Percentiles rank a stretch among this genome's conserved stretches.
Conservation (phyloP, 2,113 vertebrate genomes). For the Vireo altiloquus region DNA sequence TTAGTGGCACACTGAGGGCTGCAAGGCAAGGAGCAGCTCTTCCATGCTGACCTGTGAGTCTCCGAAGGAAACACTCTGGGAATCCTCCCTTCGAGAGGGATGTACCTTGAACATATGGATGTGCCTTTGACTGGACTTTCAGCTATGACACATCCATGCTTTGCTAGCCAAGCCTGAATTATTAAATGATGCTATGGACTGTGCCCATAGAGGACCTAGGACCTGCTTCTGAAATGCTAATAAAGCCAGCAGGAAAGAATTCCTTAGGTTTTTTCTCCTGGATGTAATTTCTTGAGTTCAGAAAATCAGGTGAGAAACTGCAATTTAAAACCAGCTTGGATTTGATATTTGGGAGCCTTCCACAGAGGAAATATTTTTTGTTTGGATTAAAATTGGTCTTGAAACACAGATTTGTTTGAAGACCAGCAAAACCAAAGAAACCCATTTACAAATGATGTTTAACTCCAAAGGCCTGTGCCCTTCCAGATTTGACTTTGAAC, state of each 20-base stretch:
- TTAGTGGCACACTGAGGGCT: background rate
- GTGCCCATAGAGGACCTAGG: slow-evolving; percentile 5
- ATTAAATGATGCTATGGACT: slow-evolving; percentile 21
- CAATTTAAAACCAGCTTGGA: background rate
- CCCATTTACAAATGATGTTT: background rate
- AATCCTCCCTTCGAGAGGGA: background rate
- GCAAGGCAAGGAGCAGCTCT: background rate
- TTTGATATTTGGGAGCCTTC: background rate
- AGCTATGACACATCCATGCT: background rate
- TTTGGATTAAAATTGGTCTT: background rate
- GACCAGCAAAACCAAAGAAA: background rate
- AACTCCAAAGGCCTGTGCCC: background rate
- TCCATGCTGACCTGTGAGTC: background rate
- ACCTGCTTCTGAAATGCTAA: slow-evolving; percentile 47
- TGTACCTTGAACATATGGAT: background rate
- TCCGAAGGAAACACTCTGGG: background rate
- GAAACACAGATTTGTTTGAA: background rate
- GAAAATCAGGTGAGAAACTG: background rate
- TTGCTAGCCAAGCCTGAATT: slow-evolving; percentile 41
- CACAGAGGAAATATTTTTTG: background rate
- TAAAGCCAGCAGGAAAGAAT: slow-evolving; percentile 44
- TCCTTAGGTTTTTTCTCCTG: slow-evolving; percentile 31
- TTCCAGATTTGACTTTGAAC: background rate
- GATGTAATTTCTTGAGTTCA: slow-evolving; percentile 32
- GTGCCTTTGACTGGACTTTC: background rate